Percentiles rank a stretch among this genome's conserved stretches.
Conservation (phyloP, 2,888 invertebrate species). For the Aphrophora alni region DNA sequence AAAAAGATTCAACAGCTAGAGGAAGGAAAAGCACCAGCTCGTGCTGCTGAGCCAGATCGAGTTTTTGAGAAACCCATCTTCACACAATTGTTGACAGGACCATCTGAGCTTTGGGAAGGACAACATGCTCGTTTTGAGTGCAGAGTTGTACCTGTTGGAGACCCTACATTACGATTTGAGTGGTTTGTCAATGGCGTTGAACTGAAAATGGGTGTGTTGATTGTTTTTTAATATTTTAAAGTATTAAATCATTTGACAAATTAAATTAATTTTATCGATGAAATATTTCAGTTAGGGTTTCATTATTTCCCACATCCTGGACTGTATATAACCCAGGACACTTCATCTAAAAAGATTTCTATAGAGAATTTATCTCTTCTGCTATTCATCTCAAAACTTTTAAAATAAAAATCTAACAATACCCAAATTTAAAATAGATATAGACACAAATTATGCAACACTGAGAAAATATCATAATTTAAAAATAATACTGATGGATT, state of each 20-base stretch:
- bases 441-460: too few species aligned
- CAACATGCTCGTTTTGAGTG: slow-evolving; percentile 91
- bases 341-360: too few species aligned
- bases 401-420: too few species aligned
- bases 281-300: too few species aligned
- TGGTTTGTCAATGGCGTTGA: slow-evolving; percentile 97
- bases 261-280: neutral
- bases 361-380: too few species aligned
- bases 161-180: slow-evolving; percentile 89
- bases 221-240: neutral
- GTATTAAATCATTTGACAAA: neutral
- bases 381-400: too few species aligned
- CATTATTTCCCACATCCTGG: too few species aligned
- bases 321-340: too few species aligned
- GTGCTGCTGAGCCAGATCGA: slow-evolving; percentile 77
- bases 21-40: slow-evolving; percentile 68
- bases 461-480: too few species aligned
- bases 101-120: slow-evolving; percentile 90
- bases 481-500: too few species aligned
- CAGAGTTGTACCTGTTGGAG: slow-evolving; percentile 91
- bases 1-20: slow-evolving; percentile 88
- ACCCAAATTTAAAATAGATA: too few species aligned
- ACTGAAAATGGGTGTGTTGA: slow-evolving; percentile 79
- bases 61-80: slow-evolving; percentile 92
- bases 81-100: slow-evolving; percentile 85